Conservation (phyloP, 2,113 vertebrate species). For the Epinephelus lanceolatus region DNA sequence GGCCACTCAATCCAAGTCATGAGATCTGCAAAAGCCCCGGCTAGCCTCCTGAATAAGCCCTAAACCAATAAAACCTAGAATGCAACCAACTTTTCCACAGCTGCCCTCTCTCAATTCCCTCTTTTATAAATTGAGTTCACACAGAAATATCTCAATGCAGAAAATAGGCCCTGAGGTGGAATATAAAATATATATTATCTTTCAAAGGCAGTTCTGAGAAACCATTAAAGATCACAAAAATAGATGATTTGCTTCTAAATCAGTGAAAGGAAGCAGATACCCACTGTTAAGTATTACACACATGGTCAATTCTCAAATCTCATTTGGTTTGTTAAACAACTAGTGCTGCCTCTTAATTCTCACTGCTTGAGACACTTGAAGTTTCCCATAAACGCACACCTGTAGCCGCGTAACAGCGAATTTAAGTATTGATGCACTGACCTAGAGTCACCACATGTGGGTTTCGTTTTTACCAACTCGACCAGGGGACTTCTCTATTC, state of each 20-base stretch:
- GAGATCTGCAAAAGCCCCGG: slow-evolving; percentile 42
- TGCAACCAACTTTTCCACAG: slow-evolving; percentile 23
- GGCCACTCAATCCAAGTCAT: slow-evolving; percentile 65
- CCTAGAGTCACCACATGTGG: neutral
- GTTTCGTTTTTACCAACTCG: neutral
- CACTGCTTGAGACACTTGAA: neutral
- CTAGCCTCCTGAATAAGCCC: slow-evolving; percentile 27
- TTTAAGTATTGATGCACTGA: neutral
- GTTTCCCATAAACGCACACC: neutral
- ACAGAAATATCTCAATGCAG: neutral
- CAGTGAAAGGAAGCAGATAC: neutral
- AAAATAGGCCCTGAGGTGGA: neutral
- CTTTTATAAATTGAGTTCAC: neutral
- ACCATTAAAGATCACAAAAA: neutral
- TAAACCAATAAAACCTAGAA: slow-evolving; percentile 45
- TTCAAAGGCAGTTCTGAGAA: neutral
- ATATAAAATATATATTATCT: neutral
- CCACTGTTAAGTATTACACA: neutral
- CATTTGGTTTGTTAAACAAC: neutral
- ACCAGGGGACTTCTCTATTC: neutral
- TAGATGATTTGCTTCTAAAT: neutral
- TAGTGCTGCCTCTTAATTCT: neutral
- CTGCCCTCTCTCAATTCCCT: neutral
- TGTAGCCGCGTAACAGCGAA: neutral
- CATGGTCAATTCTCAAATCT: neutral